phyloP scores from a whole-genome alignment of 2,113 vertebrate species.

The Dendropsophus ebraccatus region DNA sequence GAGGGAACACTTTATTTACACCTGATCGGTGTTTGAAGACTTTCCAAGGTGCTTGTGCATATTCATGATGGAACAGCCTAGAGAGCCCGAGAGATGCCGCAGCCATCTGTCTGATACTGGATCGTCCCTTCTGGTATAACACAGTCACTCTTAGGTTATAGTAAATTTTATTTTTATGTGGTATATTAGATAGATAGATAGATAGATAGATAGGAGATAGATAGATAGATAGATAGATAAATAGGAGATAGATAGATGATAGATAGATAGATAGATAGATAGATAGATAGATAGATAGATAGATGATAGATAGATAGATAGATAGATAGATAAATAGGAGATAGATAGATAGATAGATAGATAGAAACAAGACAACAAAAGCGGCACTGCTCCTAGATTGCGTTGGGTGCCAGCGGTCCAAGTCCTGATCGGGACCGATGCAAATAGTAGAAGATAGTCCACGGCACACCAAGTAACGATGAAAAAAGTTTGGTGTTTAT shows the following conservation, averaged over 20 bases:
- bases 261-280: background rate
- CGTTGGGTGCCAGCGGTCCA: no score
- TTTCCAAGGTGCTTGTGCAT: conserved; percentile 27
- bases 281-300: background rate
- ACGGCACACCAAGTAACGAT: no score
- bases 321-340: no score
- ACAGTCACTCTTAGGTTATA: conserved; percentile 8
- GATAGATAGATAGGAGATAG: background rate
- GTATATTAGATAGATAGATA: background rate
- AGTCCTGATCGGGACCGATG: no score
- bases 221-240: no score
- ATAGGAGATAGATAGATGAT: background rate
- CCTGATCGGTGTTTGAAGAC: background rate
- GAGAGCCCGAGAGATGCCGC: background rate
- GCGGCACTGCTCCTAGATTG: no score
- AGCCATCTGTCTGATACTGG: conserved; percentile 17
- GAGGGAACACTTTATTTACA: background rate
- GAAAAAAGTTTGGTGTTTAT: no score
- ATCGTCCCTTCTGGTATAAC: background rate
- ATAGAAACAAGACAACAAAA: background rate
- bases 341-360: conserved; percentile 6
- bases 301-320: conserved; percentile 3
- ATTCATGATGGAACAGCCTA: conserved; percentile 43
- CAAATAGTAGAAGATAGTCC: no score
- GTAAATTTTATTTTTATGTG: background rate